Conservation (phyloP, 2,888 invertebrate genomes). For the Allygus modestus region DNA sequence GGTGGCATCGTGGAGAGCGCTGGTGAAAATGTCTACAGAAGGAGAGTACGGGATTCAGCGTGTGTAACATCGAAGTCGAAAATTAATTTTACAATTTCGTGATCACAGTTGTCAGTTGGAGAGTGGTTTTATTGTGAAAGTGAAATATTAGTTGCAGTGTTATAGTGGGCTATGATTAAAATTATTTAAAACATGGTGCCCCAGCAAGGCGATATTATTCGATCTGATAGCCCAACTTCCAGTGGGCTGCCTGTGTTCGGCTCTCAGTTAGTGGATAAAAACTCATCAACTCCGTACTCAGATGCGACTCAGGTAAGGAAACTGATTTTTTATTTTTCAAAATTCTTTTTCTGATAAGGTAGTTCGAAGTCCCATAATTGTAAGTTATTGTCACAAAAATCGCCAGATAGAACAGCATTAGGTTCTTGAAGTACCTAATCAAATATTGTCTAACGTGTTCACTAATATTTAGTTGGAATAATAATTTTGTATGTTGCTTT, state of each 20-base stretch:
- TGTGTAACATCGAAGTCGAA: slow-evolving; percentile 39
- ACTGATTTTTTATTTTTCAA: slow-evolving; percentile 72
- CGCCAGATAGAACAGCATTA: too few species aligned
- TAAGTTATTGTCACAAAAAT: too few species aligned
- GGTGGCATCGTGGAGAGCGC: slow-evolving; percentile 42
- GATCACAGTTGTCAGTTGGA: not conserved
- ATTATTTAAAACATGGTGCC: slow-evolving; percentile 80
- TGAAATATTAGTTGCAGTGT: slow-evolving; percentile 61
- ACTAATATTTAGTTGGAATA: too few species aligned
- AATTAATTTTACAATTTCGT: slow-evolving; percentile 9
- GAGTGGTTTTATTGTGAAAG: slow-evolving; percentile 56
- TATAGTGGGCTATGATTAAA: slow-evolving; percentile 60
- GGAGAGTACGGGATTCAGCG: slow-evolving; percentile 53
- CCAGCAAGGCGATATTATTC: slow-evolving; percentile 78
- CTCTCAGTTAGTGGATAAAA: slow-evolving; percentile 92
- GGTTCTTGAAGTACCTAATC: too few species aligned
- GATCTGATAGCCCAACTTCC: slow-evolving; percentile 78
- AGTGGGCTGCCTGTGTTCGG: slow-evolving; percentile 88
- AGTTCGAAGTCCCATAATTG: too few species aligned
- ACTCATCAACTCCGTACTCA: slow-evolving; percentile 96
- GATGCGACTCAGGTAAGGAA: slow-evolving; percentile 96
- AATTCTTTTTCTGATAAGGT: not conserved
- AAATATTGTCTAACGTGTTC: too few species aligned
- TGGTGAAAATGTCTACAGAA: slow-evolving; percentile 56
- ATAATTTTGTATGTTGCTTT: too few species aligned